Percentiles rank a stretch among this genome's conserved stretches.
Evolutionary conservation across 23 tunicate species (phyloP).

Genomic region (Trididemnum miniatum): DNA sequence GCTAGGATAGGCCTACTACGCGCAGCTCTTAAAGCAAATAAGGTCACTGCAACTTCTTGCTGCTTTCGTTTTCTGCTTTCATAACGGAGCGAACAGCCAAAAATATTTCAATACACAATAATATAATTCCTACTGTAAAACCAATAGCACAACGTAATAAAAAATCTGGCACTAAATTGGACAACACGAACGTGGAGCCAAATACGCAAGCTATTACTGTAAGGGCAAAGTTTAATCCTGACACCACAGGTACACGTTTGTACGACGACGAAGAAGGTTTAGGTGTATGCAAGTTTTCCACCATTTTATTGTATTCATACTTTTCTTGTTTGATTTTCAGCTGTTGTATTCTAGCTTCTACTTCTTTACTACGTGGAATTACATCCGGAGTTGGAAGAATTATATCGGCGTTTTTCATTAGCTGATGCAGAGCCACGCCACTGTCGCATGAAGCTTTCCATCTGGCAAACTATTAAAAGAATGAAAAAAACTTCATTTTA

Average conservation of each 20-base stretch:
- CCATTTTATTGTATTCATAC: constrained; percentile 84
- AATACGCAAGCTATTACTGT: constrained; percentile 78
- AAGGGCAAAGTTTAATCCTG: constrained; percentile 80
- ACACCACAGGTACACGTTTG: constrained; percentile 28
- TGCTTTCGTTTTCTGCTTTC: constrained; percentile 41
- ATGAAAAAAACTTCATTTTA: no score
- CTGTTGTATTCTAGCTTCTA: constrained; percentile 43
- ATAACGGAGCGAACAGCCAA: constrained; percentile 67
- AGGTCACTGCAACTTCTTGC: not conserved
- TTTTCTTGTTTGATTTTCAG: constrained; percentile 51
- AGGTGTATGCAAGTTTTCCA: constrained; percentile 27
- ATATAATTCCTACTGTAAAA: constrained; percentile 62
- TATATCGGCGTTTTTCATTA: constrained; percentile 47
- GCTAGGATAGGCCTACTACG: no score
- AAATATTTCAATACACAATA: constrained; percentile 72
- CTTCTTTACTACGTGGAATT: constrained; percentile 39
- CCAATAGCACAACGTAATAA: constrained; percentile 68
- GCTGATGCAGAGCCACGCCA: not conserved
- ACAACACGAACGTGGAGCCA: constrained; percentile 47
- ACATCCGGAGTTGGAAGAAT: constrained; percentile 35
- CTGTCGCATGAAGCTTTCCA: constrained; percentile 16
- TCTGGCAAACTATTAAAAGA: constrained; percentile 31
- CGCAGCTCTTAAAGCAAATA: no score
- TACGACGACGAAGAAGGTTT: not conserved
- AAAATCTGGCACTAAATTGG: constrained; percentile 46